A percentile compares a stretch with the other conserved stretches of the same genome.
Conservation (phyloP, 2,113 vertebrate genomes). For the Myotis yumanensis region DNA sequence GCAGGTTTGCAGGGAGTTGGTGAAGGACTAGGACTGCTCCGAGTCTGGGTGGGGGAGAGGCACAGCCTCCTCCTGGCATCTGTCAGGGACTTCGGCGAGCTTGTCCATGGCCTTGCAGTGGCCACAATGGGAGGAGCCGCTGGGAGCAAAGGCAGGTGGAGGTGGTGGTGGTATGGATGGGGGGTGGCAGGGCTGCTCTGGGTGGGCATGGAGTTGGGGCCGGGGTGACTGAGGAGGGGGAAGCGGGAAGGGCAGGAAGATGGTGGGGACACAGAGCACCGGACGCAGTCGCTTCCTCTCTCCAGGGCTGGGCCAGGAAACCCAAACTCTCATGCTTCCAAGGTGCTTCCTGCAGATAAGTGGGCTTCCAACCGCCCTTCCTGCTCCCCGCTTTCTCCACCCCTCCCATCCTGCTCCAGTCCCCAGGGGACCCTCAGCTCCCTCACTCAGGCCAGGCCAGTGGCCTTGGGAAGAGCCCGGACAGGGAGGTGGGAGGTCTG, state of each 20-base stretch:
- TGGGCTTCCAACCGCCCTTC: constrained; percentile 33
- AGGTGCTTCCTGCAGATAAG: constrained; percentile 80
- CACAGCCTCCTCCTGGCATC: neutral
- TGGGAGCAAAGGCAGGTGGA: neutral
- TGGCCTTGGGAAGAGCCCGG: constrained; percentile 63
- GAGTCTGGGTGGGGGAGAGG: neutral
- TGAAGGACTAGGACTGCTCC: neutral
- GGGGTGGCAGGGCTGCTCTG: too few relatives aligned
- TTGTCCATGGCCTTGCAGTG: neutral
- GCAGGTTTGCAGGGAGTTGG: neutral
- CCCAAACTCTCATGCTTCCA: constrained; percentile 55
- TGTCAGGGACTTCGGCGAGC: neutral
- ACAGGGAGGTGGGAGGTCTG: neutral
- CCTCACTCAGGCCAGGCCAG: neutral
- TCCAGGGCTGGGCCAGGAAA: constrained; percentile 62
- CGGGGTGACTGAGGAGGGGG: neutral
- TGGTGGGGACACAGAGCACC: neutral
- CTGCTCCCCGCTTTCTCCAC: constrained; percentile 38
- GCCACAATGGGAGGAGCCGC: neutral
- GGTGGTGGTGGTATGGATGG: neutral
- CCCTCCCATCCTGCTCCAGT: constrained; percentile 62
- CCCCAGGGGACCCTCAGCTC: constrained; percentile 33
- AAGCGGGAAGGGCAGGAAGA: constrained; percentile 56
- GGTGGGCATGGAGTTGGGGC: neutral
- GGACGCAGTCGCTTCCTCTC: constrained; percentile 64